Evolutionary conservation across 2,113 vertebrate genomes (phyloP).

Genomic region (Rhinoptilus africanus): DNA sequence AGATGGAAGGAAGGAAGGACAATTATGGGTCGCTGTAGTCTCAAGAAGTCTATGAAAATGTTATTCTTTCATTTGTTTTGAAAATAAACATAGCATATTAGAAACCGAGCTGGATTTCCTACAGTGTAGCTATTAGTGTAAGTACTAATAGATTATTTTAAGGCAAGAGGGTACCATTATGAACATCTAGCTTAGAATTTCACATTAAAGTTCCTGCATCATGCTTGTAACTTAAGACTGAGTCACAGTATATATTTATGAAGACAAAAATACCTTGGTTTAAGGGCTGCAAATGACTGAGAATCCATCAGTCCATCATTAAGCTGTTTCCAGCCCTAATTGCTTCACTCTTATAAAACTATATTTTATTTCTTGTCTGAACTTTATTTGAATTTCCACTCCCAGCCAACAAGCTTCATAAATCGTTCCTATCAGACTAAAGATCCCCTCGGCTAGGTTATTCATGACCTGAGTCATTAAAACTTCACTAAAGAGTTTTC

Average conservation of each 20-base stretch:
- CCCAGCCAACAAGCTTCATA: background rate
- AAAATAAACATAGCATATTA: background rate
- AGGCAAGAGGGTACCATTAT: background rate
- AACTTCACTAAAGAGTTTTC: background rate
- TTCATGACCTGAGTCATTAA: background rate
- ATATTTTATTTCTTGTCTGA: background rate
- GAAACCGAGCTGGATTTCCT: background rate
- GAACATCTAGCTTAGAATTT: background rate
- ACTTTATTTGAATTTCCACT: constrained; percentile 4
- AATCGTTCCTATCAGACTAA: background rate
- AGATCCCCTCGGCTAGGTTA: background rate
- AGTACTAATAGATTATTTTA: background rate
- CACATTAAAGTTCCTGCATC: background rate
- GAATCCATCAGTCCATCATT: background rate
- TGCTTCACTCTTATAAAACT: background rate
- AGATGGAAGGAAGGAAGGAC: background rate
- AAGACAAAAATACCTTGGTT: background rate
- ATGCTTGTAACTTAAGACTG: background rate
- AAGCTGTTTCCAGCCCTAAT: constrained; percentile 3
- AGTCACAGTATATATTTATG: background rate
- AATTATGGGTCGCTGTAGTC: background rate
- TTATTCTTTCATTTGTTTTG: constrained; percentile 37
- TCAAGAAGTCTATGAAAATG: background rate
- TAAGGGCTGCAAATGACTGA: background rate
- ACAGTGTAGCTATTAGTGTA: background rate